Base-by-base conservation (phyloP, 2,113 vertebrate species). In the Pionites leucogaster region DNA sequence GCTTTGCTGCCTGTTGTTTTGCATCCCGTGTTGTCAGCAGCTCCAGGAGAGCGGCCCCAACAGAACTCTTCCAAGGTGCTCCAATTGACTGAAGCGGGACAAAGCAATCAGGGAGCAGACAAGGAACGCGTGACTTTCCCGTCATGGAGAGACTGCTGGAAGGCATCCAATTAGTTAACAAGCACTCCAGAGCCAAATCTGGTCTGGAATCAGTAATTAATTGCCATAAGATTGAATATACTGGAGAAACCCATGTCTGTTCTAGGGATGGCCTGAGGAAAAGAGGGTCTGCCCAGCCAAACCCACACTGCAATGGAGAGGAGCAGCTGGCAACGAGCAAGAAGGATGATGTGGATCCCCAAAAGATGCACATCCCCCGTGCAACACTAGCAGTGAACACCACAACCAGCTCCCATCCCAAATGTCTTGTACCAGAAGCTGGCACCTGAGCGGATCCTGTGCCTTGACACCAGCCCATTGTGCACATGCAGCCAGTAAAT, bases 121-220 rank as follows among this genome's bases (percentile, higher is more conserved):
- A 59, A 87, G 37, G 57, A 95, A 85, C 0, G 2, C 1, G 2
- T 2, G 4, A 86, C 62, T 89, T 95, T 41, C 62, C 70, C 18
- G 0, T 47, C 5, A 0, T 17, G 28, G 47, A 88, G 49, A 44
- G 92, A 82, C 80, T 86, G 82, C 90, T 96, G 93, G 94, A 94
- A 92, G 90, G 84, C 20, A 3, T 95, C 86, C 94, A 97, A 70
- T 87, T 95, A 92, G 91, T 91, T 95, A 91, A 93, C 22, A 2
- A 95, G 87, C 55, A 76, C 84, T 96, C 84, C 71, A 92, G 71
- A 83, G 88, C 75, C 17, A 50, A 85, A 72, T 25, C 82, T 94
- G 76, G 53, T 88, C 82, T 90, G 88, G 82, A 96, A 92, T 92
- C 57, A 18, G 68, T 88, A 94, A 95, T 94, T 88, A 93, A 83